Base-by-base conservation (phyloP, 2,888 invertebrate species). In the Galeopsomyia nigrocyanea region DNA sequence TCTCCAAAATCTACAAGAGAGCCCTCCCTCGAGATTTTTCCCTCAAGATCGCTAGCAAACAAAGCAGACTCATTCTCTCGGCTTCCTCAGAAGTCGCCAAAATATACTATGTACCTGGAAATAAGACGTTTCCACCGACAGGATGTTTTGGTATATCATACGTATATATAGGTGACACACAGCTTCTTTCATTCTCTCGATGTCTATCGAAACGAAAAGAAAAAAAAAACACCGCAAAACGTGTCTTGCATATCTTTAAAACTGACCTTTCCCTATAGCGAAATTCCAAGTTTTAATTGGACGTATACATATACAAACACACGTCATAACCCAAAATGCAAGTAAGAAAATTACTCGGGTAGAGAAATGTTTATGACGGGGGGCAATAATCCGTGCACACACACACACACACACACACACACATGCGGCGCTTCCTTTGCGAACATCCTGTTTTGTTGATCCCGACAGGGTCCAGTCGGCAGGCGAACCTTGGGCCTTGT, bases 341-440 rank as follows among this genome's bases (percentile, higher is more conserved):
- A n/a, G 39, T 9, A 39, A 56, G 46, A 66, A 57, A 66, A 66
- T 26, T 57, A 53, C 60, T 7, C 14, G 21, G 2, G 2, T 10
- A 55, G 55, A 22, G 31, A 17, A 5, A 56, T 56, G 56, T 69
- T 69, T 69, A 69, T 63, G 56, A 57, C 26, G 2, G 62, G n/a
- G 31, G 68, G 67, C 60, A 68, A 68, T 68, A 60, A 68, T 60
- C 51, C 58, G 57, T 58, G 57, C 55, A 19, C 39, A 5, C 26
- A 3, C 26, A 26, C n/a, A n/a, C n/a, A n/a, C n/a, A n/a, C n/a
- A n/a, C n/a, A n/a, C n/a, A n/a, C n/a, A n/a, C n/a, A n/a, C n/a
- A n/a, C n/a, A n/a, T 22, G 53, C 10, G 17, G 53, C 56, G 56
- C 63, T 63, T 69, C 68, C 62, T 69, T 62, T 69, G 47, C 56